These are phyloP conservation scores for Bombus turneri DNA, from an alignment of 1,140 invertebrate genomes.

Conservation along the genomic window DNA sequence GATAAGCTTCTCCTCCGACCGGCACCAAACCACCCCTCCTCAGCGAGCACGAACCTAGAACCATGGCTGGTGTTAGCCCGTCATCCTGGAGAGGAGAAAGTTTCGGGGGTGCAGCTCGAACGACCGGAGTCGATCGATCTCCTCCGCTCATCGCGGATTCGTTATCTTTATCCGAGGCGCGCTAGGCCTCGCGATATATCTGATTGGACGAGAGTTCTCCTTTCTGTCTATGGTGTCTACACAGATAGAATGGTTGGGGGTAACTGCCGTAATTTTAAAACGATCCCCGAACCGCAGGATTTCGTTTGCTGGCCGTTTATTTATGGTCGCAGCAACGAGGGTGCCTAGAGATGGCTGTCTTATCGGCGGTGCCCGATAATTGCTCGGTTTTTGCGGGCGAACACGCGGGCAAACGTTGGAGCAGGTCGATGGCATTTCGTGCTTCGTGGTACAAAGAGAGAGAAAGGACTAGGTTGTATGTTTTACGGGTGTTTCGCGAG, in stretches of 20 bases:
- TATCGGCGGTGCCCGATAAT: constrained; percentile 49
- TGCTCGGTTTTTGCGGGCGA: constrained; percentile 41
- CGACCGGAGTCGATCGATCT: constrained; percentile 45
- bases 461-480: neutral
- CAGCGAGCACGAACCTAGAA: neutral
- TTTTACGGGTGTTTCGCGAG: constrained; percentile 22
- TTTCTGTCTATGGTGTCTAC: constrained; percentile 10
- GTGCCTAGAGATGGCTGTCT: constrained; percentile 36
- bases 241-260: neutral
- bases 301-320: constrained; percentile 37
- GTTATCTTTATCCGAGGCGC: constrained; percentile 52
- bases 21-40: constrained; percentile 21
- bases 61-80: constrained; percentile 12
- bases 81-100: constrained; percentile 53
- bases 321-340: constrained; percentile 36
- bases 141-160: constrained; percentile 34
- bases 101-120: constrained; percentile 39
- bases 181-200: constrained; percentile 38
- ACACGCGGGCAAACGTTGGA: neutral
- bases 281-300: constrained; percentile 38
- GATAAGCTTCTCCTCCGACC: constrained; percentile 73
- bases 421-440: constrained; percentile 23
- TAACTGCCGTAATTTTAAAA: constrained; percentile 52
- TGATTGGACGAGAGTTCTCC: constrained; percentile 40
- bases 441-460: neutral